Conservation (phyloP, 2,888 invertebrate genomes). For the Pachliopta kotzebuea region DNA sequence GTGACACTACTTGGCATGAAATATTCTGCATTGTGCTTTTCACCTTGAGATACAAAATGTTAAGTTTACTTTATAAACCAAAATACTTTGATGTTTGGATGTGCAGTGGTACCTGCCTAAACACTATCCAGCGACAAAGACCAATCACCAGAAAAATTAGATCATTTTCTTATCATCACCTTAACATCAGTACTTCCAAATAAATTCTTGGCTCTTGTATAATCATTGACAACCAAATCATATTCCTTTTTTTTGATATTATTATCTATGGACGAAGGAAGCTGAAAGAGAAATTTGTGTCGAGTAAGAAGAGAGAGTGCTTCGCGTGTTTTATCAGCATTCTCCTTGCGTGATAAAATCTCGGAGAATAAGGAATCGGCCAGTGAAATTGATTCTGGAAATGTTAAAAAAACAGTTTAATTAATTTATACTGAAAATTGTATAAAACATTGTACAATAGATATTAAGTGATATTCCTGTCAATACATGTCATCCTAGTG, state of each 20-base stretch:
- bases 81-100: too few relatives aligned
- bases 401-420: background rate
- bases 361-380: slow-evolving; percentile 96
- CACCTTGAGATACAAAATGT: too few relatives aligned
- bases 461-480: too few relatives aligned
- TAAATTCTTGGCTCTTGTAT: slow-evolving; percentile 95
- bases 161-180: slow-evolving; percentile 51
- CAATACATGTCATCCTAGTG: too few relatives aligned
- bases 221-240: slow-evolving; percentile 98
- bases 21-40: too few relatives aligned
- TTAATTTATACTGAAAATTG: background rate
- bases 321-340: slow-evolving; percentile 97
- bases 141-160: too few relatives aligned
- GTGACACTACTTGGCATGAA: too few relatives aligned
- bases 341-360: slow-evolving; percentile 94
- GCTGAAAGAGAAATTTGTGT: slow-evolving; percentile 96
- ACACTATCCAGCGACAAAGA: too few relatives aligned
- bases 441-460: too few relatives aligned
- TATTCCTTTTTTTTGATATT: slow-evolving; percentile 97
- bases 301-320: slow-evolving; percentile 95
- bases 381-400: slow-evolving; percentile 91
- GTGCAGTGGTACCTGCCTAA: too few relatives aligned
- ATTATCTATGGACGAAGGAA: slow-evolving; percentile 95
- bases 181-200: slow-evolving; percentile 96
- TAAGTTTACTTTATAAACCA: too few relatives aligned